These are phyloP conservation scores for Lysandra coridon DNA, from an alignment of 2,888 invertebrate genomes.

Conservation along the genomic window DNA sequence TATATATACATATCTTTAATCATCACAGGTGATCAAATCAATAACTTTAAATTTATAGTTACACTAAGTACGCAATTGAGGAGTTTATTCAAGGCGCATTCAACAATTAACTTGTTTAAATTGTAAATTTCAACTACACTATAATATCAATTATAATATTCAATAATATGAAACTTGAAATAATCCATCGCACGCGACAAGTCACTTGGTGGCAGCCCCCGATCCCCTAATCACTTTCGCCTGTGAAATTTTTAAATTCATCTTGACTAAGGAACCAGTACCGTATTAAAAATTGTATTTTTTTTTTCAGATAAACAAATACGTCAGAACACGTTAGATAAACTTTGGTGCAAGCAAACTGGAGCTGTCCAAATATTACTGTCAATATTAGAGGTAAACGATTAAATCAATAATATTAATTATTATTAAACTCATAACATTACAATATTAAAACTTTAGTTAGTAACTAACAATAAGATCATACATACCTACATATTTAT, in stretches of 20 bases:
- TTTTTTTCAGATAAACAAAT: conserved; percentile 77
- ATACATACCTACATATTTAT: neutral
- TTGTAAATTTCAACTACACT: neutral
- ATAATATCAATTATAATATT: too few relatives aligned
- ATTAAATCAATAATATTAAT: neutral
- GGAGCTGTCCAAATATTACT: conserved; percentile 78
- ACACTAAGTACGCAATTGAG: neutral
- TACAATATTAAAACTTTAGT: neutral
- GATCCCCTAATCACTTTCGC: too few relatives aligned
- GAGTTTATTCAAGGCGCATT: neutral
- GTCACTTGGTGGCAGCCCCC: neutral
- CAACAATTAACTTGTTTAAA: too few relatives aligned
- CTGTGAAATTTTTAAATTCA: neutral
- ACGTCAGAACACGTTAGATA: conserved; percentile 79
- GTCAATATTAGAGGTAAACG: conserved; percentile 76
- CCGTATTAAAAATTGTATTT: too few relatives aligned
- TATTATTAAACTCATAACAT: neutral
- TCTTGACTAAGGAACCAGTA: neutral
- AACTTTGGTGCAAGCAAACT: conserved; percentile 80
- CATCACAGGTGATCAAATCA: neutral
- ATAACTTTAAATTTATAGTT: neutral
- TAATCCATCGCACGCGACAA: neutral
- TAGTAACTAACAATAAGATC: neutral
- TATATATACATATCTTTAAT: too few relatives aligned
- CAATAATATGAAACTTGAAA: too few relatives aligned